Evolutionary conservation across 2,113 vertebrate genomes (phyloP), one percentile per base, ranked within the genome.

Genomic region (Sisor rabdophorus): DNA sequence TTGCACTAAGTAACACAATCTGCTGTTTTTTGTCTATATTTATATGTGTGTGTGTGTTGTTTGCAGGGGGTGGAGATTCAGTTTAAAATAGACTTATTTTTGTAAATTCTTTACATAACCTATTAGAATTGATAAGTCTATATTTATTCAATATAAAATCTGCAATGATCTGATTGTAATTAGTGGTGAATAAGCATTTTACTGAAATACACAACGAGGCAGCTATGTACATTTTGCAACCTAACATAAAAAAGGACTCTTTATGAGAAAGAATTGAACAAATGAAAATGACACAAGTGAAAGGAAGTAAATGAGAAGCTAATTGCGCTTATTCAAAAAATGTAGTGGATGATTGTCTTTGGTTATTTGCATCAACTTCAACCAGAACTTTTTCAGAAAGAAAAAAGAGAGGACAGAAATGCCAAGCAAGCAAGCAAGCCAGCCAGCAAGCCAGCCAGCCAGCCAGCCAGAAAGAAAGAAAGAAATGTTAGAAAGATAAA

Each of bases 51-150:
- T 69, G 65, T 61, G 73, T 76, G 53, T 58, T 58, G 11, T 71
- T 79, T 40, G 52, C 60, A 68, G 58, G 50, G 15, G 32, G 20
- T 60, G 59, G 77, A 82, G 77, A 72, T 82, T 79, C 73, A 68
- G 50, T 72, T 36, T 72, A 76, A 82, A 28, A 59, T 40, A 32
- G 11, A 2, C 1, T 13, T 17, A 63, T 47, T 9, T 16, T 74
- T 52, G 26, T 52, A 36, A 60, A 11, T 53, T 60, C 26, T 11
- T 1, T 13, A 0, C 1, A 40, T 44, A 4, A 44, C 22, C 40
- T 26, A 10, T 17, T 3, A 32, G 28, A 20, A 78, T 28, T 19
- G 26, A 65, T 68, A 52, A n/a, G 55, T 24, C 63, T 44, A 22
- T 24, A 58, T 56, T 12, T 1, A 55, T 15, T 16, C 28, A 13